Evolutionary conservation across 2,113 vertebrate genomes (phyloP).

Genomic region (Cynopterus brachyotis): DNA sequence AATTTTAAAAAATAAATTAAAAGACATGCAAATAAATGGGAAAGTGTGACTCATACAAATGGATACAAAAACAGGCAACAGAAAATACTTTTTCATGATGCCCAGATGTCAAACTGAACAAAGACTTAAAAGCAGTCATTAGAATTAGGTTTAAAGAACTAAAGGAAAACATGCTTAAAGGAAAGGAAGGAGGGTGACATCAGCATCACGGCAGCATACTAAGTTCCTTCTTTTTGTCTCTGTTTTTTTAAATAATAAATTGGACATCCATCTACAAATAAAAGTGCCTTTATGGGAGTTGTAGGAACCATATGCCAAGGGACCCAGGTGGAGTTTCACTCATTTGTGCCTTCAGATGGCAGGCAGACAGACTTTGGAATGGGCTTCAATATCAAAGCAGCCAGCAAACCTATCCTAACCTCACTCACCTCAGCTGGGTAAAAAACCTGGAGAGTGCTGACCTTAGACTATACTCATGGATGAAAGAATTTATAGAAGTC

Average conservation of each 20-base stretch:
- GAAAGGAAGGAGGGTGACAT: not conserved
- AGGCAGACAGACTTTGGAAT: not conserved
- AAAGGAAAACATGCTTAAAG: not conserved
- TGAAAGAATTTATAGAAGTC: not conserved
- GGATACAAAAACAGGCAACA: not conserved
- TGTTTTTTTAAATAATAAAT: not conserved
- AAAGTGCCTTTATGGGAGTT: not conserved
- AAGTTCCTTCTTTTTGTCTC: not conserved
- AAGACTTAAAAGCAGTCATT: not conserved
- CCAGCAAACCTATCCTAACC: not conserved
- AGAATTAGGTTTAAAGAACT: not conserved
- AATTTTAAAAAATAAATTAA: not conserved
- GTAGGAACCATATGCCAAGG: not conserved
- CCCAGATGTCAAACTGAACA: not conserved
- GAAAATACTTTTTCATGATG: not conserved
- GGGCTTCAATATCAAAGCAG: not conserved
- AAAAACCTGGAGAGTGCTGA: not conserved
- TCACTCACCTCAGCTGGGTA: not conserved
- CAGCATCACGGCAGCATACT: not conserved
- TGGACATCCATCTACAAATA: not conserved
- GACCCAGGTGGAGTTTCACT: not conserved
- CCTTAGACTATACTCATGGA: not conserved
- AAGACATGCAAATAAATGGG: not conserved
- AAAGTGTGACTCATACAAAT: not conserved
- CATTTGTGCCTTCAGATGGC: not conserved